Evolutionary conservation across 2,797 vertebrate genomes (phyloP), one percentile per base, ranked within the genome.

Genomic region (Myotis myotis): DNA sequence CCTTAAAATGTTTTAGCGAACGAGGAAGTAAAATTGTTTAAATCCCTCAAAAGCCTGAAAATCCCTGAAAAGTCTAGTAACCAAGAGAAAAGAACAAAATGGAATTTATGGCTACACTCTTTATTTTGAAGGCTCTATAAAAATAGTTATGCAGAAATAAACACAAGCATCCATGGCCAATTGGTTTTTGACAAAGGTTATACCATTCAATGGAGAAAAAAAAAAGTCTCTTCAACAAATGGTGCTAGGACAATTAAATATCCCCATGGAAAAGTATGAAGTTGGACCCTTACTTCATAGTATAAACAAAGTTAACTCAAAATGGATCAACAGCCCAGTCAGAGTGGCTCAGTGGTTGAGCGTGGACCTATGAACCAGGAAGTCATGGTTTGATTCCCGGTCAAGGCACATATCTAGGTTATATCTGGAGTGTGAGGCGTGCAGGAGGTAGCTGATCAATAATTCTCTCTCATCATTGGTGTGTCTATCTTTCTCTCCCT

Each of bases 101-200:
- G 17, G 55, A 92, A 87, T 22, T 87, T 81, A 47, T 44, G 17
- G 36, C 30, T 72, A 16, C 84, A 95, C 28, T 92, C 44, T 66
- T 87, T 11, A 5, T 81, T 64, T 38, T 70, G 33, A 83, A 94
- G 89, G 64, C 41, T 94, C 62, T 74, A 74, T 83, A 44, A 95
- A 94, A 86, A 90, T 16, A 95, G 57, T 62, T 49, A 49, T 49
- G 2, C 13, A 80, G 12, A 93, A 88, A 75, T 70, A 70, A 64
- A 60, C 2, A 23, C 11, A 62, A 44, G 11, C 1, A 38, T 83
- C 36, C 16, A 33, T 0, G 17, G 76, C 2, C 13, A 28, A 17
- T 47, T 72, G 83, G 25, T 57, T 86, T 87, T 57, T 25, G 19
- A 72, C 55, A 86, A 55, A 8, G 8, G 3, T 74, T 7, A 51